Conservation (phyloP, 2,888 invertebrate genomes). For the Cabera pusaria region DNA sequence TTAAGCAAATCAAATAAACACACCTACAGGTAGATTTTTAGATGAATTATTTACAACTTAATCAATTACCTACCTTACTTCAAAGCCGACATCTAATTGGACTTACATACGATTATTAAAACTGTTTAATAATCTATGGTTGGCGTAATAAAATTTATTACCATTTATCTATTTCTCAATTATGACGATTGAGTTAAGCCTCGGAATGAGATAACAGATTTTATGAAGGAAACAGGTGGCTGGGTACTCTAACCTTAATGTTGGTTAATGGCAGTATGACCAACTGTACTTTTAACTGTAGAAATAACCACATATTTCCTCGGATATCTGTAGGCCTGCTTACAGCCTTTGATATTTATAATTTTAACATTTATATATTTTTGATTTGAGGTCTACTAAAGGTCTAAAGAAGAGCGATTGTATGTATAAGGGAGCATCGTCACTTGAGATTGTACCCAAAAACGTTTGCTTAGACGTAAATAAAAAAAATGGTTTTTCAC, state of each 20-base stretch:
- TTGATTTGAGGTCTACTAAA: no score
- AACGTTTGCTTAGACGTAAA: no score
- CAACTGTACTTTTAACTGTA: no score
- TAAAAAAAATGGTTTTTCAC: no score
- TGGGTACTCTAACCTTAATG: constrained; percentile 23
- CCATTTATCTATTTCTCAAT: constrained; percentile 48
- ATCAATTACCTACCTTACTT: constrained; percentile 39
- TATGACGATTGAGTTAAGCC: constrained; percentile 40
- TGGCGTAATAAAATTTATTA: constrained; percentile 44
- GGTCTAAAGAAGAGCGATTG: no score
- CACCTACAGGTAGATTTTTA: constrained; percentile 30
- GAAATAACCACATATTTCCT: no score
- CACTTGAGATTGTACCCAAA: no score
- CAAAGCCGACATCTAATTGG: constrained; percentile 42
- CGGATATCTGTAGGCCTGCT: no score
- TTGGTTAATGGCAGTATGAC: constrained; percentile 21
- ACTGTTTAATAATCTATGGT: no score
- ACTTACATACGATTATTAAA: constrained; percentile 8
- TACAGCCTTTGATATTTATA: no score
- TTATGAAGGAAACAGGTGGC: constrained; percentile 44
- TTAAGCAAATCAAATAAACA: constrained; percentile 28
- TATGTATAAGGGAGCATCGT: no score
- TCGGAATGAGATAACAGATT: constrained; percentile 31
- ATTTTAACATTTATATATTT: no score
- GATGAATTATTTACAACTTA: constrained; percentile 43